Evolutionary conservation across 2,888 invertebrate genomes (phyloP).

Genomic region (Scaptomyza caliginosa): DNA sequence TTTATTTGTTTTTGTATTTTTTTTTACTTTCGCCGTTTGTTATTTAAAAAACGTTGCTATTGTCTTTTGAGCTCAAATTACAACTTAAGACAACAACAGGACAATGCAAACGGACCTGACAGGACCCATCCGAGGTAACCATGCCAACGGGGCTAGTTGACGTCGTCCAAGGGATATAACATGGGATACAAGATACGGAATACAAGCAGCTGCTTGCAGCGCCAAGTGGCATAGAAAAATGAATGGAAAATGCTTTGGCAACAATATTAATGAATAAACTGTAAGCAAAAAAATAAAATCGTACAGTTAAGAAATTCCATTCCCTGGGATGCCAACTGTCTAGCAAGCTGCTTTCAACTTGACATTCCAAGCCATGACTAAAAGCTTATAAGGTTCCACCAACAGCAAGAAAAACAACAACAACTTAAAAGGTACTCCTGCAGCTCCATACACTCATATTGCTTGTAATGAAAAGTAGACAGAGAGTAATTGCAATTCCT

Average conservation of each 20-base stretch:
- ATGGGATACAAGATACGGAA: constrained; percentile 47
- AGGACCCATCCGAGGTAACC: constrained; percentile 36
- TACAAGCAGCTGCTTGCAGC: constrained; percentile 38
- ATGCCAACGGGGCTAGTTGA: constrained; percentile 55
- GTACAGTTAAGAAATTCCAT: constrained; percentile 33
- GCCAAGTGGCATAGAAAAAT: constrained; percentile 65
- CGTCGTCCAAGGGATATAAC: constrained; percentile 57
- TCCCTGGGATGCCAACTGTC: constrained; percentile 52
- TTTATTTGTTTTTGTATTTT: constrained; percentile 56
- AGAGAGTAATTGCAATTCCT: constrained; percentile 66
- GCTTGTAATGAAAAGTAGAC: constrained; percentile 51
- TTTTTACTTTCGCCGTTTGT: constrained; percentile 37
- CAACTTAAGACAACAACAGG: constrained; percentile 76
- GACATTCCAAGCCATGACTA: constrained; percentile 34
- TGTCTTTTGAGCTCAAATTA: constrained; percentile 82
- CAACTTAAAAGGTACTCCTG: constrained; percentile 14
- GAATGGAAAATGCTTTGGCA: constrained; percentile 79
- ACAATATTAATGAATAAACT: constrained; percentile 81
- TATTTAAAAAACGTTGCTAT: constrained; percentile 71
- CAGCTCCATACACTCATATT: constrained; percentile 11
- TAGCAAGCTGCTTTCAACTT: constrained; percentile 37
- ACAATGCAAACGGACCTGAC: constrained; percentile 62
- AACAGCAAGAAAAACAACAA: neutral
- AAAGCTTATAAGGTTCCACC: constrained; percentile 25
- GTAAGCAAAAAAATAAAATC: constrained; percentile 30